Percentiles rank a stretch among this genome's conserved stretches.
These are phyloP conservation scores for Glossophaga mutica DNA, from an alignment of 2,797 vertebrate genomes.

Conservation along the genomic window DNA sequence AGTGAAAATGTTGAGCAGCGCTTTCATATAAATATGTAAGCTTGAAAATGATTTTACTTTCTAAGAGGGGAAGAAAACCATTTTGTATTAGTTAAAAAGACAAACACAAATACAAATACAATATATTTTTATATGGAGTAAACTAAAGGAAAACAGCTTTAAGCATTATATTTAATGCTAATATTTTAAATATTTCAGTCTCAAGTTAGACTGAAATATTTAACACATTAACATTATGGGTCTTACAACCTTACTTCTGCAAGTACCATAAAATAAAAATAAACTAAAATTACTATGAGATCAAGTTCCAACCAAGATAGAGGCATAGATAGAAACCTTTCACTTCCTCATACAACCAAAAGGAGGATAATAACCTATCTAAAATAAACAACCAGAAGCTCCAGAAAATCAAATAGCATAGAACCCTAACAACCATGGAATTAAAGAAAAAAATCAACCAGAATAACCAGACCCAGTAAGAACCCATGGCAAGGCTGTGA, in stretches of 20 bases:
- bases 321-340: too few relatives aligned
- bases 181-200: not conserved
- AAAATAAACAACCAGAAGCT: too few relatives aligned
- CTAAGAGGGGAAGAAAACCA: not conserved
- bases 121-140: constrained; percentile 36
- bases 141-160: constrained; percentile 53
- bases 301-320: not conserved
- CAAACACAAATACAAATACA: constrained; percentile 45
- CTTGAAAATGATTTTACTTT: constrained; percentile 33
- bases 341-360: too few relatives aligned
- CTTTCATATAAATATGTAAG: not conserved
- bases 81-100: constrained; percentile 45
- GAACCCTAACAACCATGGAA: too few relatives aligned
- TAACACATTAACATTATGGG: not conserved
- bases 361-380: too few relatives aligned
- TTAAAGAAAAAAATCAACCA: too few relatives aligned
- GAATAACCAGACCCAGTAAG: too few relatives aligned
- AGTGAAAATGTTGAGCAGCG: not conserved
- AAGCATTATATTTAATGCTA: not conserved
- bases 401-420: too few relatives aligned
- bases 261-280: constrained; percentile 1
- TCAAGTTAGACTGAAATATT: constrained; percentile 30
- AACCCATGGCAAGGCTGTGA: too few relatives aligned
- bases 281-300: not conserved
- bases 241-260: not conserved